Evolutionary conservation across 2,113 vertebrate species (phyloP).

Genomic region (Psammodynastes pulverulentus): DNA sequence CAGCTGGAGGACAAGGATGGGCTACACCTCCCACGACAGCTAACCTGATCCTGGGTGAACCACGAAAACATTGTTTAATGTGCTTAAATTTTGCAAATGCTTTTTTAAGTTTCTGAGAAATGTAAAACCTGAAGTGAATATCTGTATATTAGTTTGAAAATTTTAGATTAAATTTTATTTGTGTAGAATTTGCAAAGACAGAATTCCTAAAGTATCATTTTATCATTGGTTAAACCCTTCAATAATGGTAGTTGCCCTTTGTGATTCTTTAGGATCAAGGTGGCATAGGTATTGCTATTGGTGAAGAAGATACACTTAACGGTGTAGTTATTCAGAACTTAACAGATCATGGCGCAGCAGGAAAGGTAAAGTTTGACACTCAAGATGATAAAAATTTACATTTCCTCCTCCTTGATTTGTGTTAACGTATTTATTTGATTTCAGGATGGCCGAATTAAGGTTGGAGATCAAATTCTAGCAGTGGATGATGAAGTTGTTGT

Average conservation of each 20-base stretch:
- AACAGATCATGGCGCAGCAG: conserved; percentile 75
- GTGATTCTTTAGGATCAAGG: conserved; percentile 76
- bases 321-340: conserved; percentile 80
- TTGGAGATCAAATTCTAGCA: conserved; percentile 80
- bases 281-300: conserved; percentile 79
- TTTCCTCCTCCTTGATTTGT: not conserved
- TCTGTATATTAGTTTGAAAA: not conserved
- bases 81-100: not conserved
- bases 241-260: conserved; percentile 23
- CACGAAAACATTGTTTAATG: not conserved
- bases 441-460: conserved; percentile 81
- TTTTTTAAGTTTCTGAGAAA: not conserved
- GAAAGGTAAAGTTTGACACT: conserved; percentile 66
- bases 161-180: not conserved
- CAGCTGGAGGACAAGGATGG: too few relatives aligned
- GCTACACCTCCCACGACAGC: too few relatives aligned
- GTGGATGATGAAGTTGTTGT: conserved; percentile 83
- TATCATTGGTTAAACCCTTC: not conserved
- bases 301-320: conserved; percentile 76
- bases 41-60: too few relatives aligned
- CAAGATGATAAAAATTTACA: not conserved
- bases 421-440: conserved; percentile 8
- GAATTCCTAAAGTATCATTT: not conserved
- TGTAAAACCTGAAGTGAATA: not conserved
- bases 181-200: not conserved